Percentiles rank a stretch among this genome's conserved stretches.
These are phyloP conservation scores for Periplaneta americana DNA, from an alignment of 1,140 invertebrate genomes.

Conservation along the genomic window DNA sequence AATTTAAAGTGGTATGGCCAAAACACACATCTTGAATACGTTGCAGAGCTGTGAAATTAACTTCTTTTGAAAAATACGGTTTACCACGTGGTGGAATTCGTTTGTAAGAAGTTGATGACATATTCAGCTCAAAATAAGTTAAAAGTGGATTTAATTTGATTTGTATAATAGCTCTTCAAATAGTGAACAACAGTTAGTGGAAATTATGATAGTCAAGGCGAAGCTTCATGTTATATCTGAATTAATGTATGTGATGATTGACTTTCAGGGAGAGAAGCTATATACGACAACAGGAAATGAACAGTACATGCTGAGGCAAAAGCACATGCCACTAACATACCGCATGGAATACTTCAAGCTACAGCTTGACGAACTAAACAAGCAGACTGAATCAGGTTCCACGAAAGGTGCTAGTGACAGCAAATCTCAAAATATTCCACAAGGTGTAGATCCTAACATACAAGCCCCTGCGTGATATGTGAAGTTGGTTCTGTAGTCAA, in stretches of 20 bases:
- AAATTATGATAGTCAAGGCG: neutral
- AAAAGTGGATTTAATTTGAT: too few relatives aligned
- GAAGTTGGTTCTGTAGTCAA: too few relatives aligned
- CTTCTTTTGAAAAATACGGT: too few relatives aligned
- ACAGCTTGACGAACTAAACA: neutral
- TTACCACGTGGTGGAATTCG: too few relatives aligned
- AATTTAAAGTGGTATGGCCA: too few relatives aligned
- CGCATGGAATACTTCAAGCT: constrained; percentile 40
- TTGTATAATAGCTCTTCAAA: too few relatives aligned
- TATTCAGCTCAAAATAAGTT: too few relatives aligned
- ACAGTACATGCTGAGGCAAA: constrained; percentile 54
- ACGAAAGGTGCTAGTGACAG: neutral
- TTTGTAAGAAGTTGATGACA: too few relatives aligned
- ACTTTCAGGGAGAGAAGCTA: constrained; percentile 37
- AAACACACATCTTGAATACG: too few relatives aligned
- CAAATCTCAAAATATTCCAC: neutral
- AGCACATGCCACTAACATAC: constrained; percentile 51
- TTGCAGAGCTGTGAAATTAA: too few relatives aligned
- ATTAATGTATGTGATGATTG: constrained; percentile 11
- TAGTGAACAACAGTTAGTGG: too few relatives aligned
- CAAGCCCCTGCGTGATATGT: neutral
- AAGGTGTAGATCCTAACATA: neutral
- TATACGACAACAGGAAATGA: constrained; percentile 65
- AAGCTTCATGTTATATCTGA: neutral
- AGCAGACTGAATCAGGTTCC: neutral